phyloP scores from a whole-genome alignment of 1,140 invertebrate species.

The Chymomyza costata region DNA sequence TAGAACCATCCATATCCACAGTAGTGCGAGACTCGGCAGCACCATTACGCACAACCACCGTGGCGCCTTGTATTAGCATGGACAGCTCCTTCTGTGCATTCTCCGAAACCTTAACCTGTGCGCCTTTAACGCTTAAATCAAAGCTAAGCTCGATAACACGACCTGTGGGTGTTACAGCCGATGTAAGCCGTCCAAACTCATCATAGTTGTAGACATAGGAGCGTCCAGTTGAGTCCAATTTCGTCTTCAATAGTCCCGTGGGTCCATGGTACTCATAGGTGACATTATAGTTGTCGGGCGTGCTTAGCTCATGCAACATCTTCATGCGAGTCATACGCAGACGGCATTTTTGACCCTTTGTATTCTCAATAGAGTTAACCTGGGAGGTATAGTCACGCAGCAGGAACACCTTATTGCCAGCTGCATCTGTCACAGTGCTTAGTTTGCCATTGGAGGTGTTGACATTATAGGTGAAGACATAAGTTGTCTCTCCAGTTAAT shows the following conservation, averaged over 20 bases:
- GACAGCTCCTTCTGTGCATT: conserved; percentile 88
- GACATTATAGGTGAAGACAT: conserved; percentile 95
- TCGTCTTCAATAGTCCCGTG: conserved; percentile 90
- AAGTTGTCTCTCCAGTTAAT: conserved; percentile 92
- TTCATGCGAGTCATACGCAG: conserved; percentile 92
- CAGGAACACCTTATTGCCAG: conserved; percentile 94
- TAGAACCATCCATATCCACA: conserved; percentile 88
- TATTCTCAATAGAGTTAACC: conserved; percentile 95
- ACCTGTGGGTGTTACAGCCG: conserved; percentile 93
- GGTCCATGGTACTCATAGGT: conserved; percentile 95
- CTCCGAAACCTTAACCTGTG: conserved; percentile 88
- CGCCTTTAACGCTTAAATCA: conserved; percentile 91
- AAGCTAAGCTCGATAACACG: conserved; percentile 90
- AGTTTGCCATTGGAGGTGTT: conserved; percentile 97
- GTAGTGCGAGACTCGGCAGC: conserved; percentile 88
- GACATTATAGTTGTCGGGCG: conserved; percentile 93
- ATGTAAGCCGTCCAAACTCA: conserved; percentile 92
- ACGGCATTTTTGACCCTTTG: conserved; percentile 93
- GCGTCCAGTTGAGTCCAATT: conserved; percentile 91
- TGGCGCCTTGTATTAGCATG: conserved; percentile 91
- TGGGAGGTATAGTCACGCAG: conserved; percentile 90
- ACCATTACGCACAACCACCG: conserved; percentile 86
- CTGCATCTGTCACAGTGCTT: conserved; percentile 92
- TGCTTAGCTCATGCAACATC: conserved; percentile 90
- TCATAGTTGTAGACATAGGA: conserved; percentile 97